Base-by-base conservation (phyloP, 2,888 invertebrate genomes). In the Strigamia transsilvanica region DNA sequence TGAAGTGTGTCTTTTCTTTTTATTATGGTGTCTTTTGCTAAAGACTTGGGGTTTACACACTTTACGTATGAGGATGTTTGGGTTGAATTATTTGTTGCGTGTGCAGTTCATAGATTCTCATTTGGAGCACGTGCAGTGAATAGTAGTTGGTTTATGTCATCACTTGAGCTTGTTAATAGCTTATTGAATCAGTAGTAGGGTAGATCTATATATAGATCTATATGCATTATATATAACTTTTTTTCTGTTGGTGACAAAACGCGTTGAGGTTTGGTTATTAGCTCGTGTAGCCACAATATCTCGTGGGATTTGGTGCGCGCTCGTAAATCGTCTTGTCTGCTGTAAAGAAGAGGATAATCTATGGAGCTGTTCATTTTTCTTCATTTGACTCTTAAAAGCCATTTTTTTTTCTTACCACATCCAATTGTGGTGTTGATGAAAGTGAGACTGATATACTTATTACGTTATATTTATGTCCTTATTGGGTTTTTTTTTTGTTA, bases 361-460 rank as follows among this genome's bases (percentile, higher is more conserved):
- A 73, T 73, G 73, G 73, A 73, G 73, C 15, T 32, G 73, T 27
- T 73, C 73, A 73, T 73, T 73, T 27, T 73, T 73, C 73, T 73
- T 73, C 73, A 73, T 73, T 73, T 73, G 73, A 73, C 32, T 73
- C 73, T 73, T 73, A 73, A 73, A 73, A 73, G 73, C 73, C 73
- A 73, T 23, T 73, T 73, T 23, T 66, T 73, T 56, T 18, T 56
- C 27, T 27, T 73, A 73, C 27, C 73, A 73, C 73, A 73, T 73
- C 73, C 73, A 73, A 73, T 73, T 73, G 73, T 73, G 32, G 10
- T 23, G 15, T 73, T 73, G 73, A 73, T 73, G 73, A 73, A 73
- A 73, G 32, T 73, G 73, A 73, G 32, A 73, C 73, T 23, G 73
- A 73, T 73, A 73, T 32, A 27, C 73, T 73, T 73, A 32, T 73